These are phyloP conservation scores for Stomorhina lunata DNA, from an alignment of 2,888 invertebrate species.

Conservation along the genomic window DNA sequence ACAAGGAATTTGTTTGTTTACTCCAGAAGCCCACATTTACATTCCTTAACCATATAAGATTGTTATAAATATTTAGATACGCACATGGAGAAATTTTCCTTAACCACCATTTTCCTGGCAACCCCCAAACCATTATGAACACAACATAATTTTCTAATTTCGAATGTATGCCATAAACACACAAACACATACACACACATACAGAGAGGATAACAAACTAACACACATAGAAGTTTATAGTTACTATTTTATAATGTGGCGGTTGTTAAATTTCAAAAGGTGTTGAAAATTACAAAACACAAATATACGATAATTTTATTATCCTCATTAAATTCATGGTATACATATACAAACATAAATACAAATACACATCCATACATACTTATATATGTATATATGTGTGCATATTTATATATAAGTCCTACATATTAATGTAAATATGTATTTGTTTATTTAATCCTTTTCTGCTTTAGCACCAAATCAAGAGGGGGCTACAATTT, in stretches of 20 bases:
- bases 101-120: neutral
- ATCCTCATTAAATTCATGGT: constrained; percentile 34
- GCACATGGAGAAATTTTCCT: neutral
- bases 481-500: neutral
- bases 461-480: neutral
- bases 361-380: neutral
- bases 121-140: neutral
- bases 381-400: neutral
- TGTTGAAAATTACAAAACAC: constrained; percentile 53
- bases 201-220: neutral
- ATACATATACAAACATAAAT: too few species aligned
- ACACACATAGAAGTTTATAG: neutral
- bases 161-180: neutral
- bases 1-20: constrained; percentile 30
- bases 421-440: neutral
- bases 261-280: constrained; percentile 50
- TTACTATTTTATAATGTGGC: constrained; percentile 34
- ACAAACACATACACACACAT: neutral
- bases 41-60: constrained; percentile 3
- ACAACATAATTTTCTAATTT: constrained; percentile 25
- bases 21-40: neutral
- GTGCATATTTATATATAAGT: neutral
- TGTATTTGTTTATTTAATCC: neutral
- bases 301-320: constrained; percentile 54
- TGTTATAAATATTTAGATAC: constrained; percentile 1